phyloP scores from a whole-genome alignment of 2,797 vertebrate genomes.

The Pipistrellus nathusii region DNA sequence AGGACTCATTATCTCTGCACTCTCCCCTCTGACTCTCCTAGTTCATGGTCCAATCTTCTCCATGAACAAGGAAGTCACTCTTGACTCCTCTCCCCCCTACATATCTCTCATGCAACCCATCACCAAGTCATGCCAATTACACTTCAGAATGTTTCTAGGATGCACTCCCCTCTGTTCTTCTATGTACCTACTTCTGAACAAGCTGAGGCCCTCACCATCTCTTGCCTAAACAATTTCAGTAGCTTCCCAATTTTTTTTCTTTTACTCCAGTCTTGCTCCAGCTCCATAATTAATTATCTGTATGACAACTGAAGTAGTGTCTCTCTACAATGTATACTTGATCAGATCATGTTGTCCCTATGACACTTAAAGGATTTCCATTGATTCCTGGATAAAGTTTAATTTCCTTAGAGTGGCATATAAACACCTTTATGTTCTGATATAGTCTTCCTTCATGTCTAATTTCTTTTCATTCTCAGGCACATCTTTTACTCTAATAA shows the following conservation, averaged over 20 bases:
- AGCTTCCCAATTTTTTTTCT: not conserved
- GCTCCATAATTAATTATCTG: not conserved
- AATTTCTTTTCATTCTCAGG: not conserved
- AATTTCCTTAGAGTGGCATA: not conserved
- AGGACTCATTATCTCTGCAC: not conserved
- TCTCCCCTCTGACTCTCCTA: not conserved
- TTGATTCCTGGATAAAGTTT: not conserved
- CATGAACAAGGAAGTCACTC: not conserved
- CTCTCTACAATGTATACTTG: not conserved
- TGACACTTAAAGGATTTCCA: not conserved
- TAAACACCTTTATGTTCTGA: not conserved
- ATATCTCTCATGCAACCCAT: not conserved
- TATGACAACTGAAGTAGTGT: not conserved
- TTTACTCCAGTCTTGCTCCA: not conserved
- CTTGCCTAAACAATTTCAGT: not conserved
- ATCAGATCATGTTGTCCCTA: not conserved
- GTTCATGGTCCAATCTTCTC: not conserved
- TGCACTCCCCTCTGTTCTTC: not conserved
- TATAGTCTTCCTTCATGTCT: not conserved
- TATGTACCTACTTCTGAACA: not conserved
- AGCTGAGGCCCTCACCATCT: not conserved
- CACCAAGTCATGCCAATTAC: not conserved
- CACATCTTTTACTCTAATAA: constrained; percentile 13
- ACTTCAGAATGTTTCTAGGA: constrained; percentile 12
- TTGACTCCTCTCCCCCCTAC: not conserved